Percentiles rank a stretch among this genome's conserved stretches.
Conservation (phyloP, 2,797 vertebrate species). For the Clarias platycephalus region DNA sequence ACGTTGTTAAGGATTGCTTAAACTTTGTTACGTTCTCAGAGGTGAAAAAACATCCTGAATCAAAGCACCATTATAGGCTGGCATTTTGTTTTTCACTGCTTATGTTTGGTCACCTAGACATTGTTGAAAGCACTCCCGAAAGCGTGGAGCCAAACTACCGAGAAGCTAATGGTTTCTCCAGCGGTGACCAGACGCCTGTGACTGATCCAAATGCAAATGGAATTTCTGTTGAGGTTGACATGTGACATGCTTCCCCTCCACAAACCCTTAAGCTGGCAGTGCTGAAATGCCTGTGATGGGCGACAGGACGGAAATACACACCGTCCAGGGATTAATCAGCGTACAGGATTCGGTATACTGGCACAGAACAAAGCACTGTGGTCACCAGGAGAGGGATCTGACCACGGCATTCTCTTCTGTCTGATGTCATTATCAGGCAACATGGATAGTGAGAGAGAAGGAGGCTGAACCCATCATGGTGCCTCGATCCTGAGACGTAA, state of each 20-base stretch:
- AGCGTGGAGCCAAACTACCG: constrained; percentile 47
- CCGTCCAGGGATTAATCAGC: background rate
- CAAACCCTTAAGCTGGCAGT: background rate
- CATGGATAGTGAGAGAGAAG: constrained; percentile 2
- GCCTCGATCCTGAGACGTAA: background rate
- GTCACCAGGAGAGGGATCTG: background rate
- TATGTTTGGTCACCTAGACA: background rate
- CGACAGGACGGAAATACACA: background rate
- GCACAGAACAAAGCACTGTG: background rate
- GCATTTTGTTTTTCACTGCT: background rate
- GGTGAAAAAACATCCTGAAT: background rate
- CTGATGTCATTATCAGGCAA: constrained; percentile 23
- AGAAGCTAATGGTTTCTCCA: constrained; percentile 58
- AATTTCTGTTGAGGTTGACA: constrained; percentile 20
- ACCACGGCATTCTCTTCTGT: background rate
- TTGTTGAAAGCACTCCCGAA: background rate
- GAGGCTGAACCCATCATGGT: constrained; percentile 1
- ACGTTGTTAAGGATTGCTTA: constrained; percentile 50
- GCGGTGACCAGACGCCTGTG: constrained; percentile 40
- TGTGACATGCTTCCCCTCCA: constrained; percentile 9
- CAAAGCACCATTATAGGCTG: background rate
- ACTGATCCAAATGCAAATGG: constrained; percentile 51
- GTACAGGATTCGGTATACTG: background rate
- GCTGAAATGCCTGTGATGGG: background rate
- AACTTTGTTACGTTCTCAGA: background rate